phyloP scores from a whole-genome alignment of 2,113 vertebrate species.

The Oceanodroma tethys region DNA sequence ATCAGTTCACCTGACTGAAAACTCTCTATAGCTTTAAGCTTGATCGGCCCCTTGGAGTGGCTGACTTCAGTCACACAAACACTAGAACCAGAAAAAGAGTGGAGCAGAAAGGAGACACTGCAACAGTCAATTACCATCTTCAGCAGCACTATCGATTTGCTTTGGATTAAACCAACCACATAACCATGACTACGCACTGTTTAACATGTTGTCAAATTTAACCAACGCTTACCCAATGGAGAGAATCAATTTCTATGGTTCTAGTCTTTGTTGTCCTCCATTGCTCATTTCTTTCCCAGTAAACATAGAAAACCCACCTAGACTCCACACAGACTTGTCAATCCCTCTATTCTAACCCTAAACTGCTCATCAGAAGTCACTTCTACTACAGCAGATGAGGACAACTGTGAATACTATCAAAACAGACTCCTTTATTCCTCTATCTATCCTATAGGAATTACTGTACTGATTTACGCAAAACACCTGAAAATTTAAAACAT shows the following conservation, averaged over 20 bases:
- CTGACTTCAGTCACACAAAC: neutral
- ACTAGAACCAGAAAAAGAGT: neutral
- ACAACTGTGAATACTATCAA: neutral
- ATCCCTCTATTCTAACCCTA: neutral
- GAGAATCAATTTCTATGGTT: neutral
- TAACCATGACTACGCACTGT: neutral
- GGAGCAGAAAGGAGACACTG: neutral
- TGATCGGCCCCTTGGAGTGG: neutral
- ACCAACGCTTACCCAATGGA: neutral
- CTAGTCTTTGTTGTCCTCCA: neutral
- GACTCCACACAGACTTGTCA: neutral
- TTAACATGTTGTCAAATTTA: neutral
- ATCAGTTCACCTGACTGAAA: neutral
- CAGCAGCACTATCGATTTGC: neutral
- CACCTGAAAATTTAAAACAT: neutral
- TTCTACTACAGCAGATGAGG: neutral
- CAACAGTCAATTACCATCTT: neutral
- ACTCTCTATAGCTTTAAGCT: neutral
- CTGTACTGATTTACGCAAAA: neutral
- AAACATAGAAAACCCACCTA: neutral
- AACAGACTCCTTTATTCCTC: neutral
- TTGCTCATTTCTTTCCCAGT: neutral
- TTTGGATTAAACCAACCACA: neutral
- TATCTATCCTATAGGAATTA: neutral
- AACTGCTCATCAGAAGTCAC: neutral